A percentile compares a stretch with the other conserved stretches of the same genome.
These are phyloP conservation scores for Gymnorhina tibicen DNA, from an alignment of 2,113 vertebrate genomes.

Conservation along the genomic window DNA sequence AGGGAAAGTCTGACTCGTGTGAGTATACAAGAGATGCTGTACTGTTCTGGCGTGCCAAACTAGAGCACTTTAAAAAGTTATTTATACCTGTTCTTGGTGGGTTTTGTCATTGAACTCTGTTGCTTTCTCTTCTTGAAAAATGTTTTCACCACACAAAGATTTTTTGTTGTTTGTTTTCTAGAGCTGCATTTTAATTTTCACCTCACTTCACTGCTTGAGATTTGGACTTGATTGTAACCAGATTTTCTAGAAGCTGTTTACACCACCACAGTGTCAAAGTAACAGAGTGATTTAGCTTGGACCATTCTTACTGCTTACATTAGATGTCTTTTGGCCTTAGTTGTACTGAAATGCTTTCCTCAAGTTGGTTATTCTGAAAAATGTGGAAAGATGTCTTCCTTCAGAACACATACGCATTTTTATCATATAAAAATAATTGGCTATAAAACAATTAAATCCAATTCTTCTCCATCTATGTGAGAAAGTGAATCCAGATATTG, in stretches of 20 bases:
- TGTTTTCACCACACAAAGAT: neutral
- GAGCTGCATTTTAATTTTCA: neutral
- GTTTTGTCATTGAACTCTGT: neutral
- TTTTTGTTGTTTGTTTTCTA: neutral
- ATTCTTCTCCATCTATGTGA: neutral
- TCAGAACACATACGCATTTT: neutral
- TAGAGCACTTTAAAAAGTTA: neutral
- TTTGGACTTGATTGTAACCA: neutral
- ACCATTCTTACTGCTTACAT: neutral
- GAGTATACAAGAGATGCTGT: neutral
- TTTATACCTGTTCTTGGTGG: neutral
- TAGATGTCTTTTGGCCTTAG: neutral
- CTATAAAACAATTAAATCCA: neutral
- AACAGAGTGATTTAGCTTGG: neutral
- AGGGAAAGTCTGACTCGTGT: fast-evolving
- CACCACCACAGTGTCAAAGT: neutral
- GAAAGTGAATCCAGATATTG: neutral
- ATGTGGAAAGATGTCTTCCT: neutral
- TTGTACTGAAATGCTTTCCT: neutral
- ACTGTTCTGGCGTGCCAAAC: neutral
- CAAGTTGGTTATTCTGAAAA: neutral
- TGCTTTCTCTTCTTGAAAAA: neutral
- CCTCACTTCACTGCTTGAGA: neutral
- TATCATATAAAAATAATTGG: neutral
- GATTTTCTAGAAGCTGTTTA: neutral